Evolutionary conservation across 2,797 vertebrate species (phyloP).

Genomic region (Enteromius mattozi): DNA sequence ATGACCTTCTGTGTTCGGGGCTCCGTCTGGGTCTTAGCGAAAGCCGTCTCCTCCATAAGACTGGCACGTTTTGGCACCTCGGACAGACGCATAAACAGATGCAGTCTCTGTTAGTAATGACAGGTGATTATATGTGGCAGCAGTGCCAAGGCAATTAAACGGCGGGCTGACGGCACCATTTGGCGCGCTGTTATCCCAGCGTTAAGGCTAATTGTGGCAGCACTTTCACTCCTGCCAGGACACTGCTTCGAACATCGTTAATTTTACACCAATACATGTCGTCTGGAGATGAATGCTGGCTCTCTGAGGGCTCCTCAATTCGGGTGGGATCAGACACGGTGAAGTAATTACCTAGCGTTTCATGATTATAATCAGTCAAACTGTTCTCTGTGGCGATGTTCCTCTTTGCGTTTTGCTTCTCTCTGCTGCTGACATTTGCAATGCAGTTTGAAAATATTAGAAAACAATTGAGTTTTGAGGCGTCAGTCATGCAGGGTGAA

Average conservation of each 20-base stretch:
- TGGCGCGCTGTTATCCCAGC: slow-evolving; percentile 82
- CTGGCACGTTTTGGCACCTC: slow-evolving; percentile 75
- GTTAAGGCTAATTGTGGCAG: slow-evolving; percentile 78
- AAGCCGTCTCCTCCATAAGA: slow-evolving; percentile 70
- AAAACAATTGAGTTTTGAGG: slow-evolving; percentile 14
- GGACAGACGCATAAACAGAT: slow-evolving; percentile 91
- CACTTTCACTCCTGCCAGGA: slow-evolving; percentile 75
- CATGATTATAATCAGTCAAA: slow-evolving; percentile 26
- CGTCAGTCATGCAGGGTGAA: not conserved
- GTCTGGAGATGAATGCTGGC: slow-evolving; percentile 66
- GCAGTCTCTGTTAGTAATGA: slow-evolving; percentile 86
- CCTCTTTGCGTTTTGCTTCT: slow-evolving; percentile 18
- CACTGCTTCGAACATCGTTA: slow-evolving; percentile 71
- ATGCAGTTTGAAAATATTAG: slow-evolving; percentile 13
- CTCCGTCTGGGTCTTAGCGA: slow-evolving; percentile 62
- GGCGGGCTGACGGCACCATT: slow-evolving; percentile 86
- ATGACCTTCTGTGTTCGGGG: slow-evolving; percentile 75
- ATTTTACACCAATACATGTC: slow-evolving; percentile 70
- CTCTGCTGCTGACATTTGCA: slow-evolving; percentile 5
- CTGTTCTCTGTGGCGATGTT: slow-evolving; percentile 40
- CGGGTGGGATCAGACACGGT: slow-evolving; percentile 46
- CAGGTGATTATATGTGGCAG: slow-evolving; percentile 90
- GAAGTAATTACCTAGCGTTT: slow-evolving; percentile 56
- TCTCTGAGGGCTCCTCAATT: slow-evolving; percentile 50
- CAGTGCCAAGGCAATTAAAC: slow-evolving; percentile 90